A percentile compares a stretch with the other conserved stretches of the same genome.
phyloP scores from a whole-genome alignment of 2,888 invertebrate genomes.

The Thalpophila matura region DNA sequence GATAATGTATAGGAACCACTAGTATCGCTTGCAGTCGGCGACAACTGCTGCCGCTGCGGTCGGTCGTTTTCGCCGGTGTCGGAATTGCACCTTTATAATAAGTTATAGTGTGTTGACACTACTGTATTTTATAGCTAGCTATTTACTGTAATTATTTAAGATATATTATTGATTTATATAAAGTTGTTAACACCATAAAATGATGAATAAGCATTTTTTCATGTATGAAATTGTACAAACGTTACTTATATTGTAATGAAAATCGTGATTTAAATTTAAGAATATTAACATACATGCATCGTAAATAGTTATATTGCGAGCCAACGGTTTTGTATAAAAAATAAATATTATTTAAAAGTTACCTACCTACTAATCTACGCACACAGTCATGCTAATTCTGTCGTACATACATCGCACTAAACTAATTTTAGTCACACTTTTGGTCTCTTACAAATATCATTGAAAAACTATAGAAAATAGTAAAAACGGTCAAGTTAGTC shows the following conservation, averaged over 20 bases:
- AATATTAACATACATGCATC: constrained; percentile 23
- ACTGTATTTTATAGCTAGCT: constrained; percentile 9
- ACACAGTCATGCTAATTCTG: too few species aligned
- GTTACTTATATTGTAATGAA: constrained; percentile 36
- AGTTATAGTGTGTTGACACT: constrained; percentile 3
- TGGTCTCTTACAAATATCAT: too few species aligned
- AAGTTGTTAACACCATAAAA: constrained; percentile 29
- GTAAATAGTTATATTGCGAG: constrained; percentile 20
- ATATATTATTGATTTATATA: constrained; percentile 4
- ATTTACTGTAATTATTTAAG: constrained; percentile 18
- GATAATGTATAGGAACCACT: too few species aligned
- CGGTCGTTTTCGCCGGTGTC: too few species aligned
- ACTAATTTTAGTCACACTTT: too few species aligned
- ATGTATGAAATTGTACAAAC: constrained; percentile 43
- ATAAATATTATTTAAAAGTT: too few species aligned
- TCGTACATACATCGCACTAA: too few species aligned
- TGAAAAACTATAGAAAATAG: too few species aligned
- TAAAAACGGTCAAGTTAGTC: too few species aligned
- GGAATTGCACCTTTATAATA: too few species aligned
- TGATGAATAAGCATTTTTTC: constrained; percentile 14
- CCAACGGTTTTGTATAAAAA: constrained; percentile 3
- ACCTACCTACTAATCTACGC: neutral
- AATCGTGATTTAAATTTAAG: constrained; percentile 47
- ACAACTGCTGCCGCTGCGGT: too few species aligned
- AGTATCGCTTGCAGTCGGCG: too few species aligned